phyloP scores from a whole-genome alignment of 2,113 vertebrate species.

The Melanostigma gelatinosum region DNA sequence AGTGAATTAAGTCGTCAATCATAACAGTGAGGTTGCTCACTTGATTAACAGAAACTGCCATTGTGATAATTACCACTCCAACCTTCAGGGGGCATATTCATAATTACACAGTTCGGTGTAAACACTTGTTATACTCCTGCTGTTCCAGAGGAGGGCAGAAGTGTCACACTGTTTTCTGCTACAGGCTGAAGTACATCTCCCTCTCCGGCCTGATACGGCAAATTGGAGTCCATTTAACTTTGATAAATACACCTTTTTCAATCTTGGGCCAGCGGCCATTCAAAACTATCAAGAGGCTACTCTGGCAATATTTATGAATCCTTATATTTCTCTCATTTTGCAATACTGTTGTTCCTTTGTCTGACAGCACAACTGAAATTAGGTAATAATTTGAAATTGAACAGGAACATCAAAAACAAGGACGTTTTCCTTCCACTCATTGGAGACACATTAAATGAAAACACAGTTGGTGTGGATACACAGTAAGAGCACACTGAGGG shows the following conservation, averaged over 20 bases:
- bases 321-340: slow-evolving; percentile 71
- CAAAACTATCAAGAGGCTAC: slow-evolving; percentile 65
- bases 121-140: slow-evolving; percentile 29
- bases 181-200: slow-evolving; percentile 43
- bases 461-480: slow-evolving; percentile 76
- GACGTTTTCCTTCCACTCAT: slow-evolving; percentile 71
- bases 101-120: slow-evolving; percentile 17
- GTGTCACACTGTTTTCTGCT: slow-evolving; percentile 51
- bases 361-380: slow-evolving; percentile 61
- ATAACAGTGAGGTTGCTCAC: slow-evolving; percentile 35
- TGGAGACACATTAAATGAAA: slow-evolving; percentile 80
- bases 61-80: slow-evolving; percentile 40
- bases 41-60: slow-evolving; percentile 54
- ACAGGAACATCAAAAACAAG: slow-evolving; percentile 63
- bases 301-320: slow-evolving; percentile 72
- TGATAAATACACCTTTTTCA: slow-evolving; percentile 73
- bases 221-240: slow-evolving; percentile 72
- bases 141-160: slow-evolving; percentile 74
- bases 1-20: slow-evolving; percentile 50
- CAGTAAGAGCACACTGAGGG: slow-evolving; percentile 66
- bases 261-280: slow-evolving; percentile 56
- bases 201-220: slow-evolving; percentile 40
- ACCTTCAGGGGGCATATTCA: slow-evolving; percentile 50
- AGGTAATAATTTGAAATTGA: slow-evolving; percentile 73
- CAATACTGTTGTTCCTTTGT: slow-evolving; percentile 68